Evolutionary conservation across 1,140 invertebrate genomes (phyloP), one percentile per base, ranked within the genome.

Genomic region (Solen grandis): DNA sequence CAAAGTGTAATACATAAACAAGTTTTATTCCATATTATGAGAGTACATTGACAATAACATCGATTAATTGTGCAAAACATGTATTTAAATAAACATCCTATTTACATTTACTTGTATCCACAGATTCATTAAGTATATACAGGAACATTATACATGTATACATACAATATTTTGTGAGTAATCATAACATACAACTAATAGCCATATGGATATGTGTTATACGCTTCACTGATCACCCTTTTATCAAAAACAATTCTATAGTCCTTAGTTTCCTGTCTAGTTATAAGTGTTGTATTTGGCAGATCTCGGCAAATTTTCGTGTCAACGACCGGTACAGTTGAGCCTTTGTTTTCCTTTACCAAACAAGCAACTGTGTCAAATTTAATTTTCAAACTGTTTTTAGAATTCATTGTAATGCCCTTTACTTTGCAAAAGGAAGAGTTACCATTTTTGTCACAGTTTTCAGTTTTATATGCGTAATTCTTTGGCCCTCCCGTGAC

Each of bases 401-500:
- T 79, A n/a, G 10, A 60, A 50, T 79, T 72, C 55, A 79, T 16
- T 16, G 65, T 70, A 50, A 79, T 66, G 8, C 76, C 65, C 5
- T 54, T 16, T 5, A 79, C 76, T 33, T 79, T 79, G 31, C 65
- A 79, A 52, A 59, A 5, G 25, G 68, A 54, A 14, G 25, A 10
- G 10, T 72, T 16, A 16, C 46, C 35, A 13, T 29, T 35, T 29
- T 69, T 33, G 22, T 60, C 27, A 10, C 1, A 2, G 1, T 27
- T 62, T 5, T 52, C 1, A 8, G 22, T 8, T 52, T 46, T 46
- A 35, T 59, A 82, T 5, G 62, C 73, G 35, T 69, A 78, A 55
- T 78, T 82, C 27, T 82, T 77, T 2, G 81, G 62, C 10, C 65
- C 80, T 14, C 54, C 80, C 4, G 60, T 63, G n/a, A 82, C 80